Evolutionary conservation across 64 coral and sea anemone genomes (phyloP).

Genomic region (Acropora yongei): DNA sequence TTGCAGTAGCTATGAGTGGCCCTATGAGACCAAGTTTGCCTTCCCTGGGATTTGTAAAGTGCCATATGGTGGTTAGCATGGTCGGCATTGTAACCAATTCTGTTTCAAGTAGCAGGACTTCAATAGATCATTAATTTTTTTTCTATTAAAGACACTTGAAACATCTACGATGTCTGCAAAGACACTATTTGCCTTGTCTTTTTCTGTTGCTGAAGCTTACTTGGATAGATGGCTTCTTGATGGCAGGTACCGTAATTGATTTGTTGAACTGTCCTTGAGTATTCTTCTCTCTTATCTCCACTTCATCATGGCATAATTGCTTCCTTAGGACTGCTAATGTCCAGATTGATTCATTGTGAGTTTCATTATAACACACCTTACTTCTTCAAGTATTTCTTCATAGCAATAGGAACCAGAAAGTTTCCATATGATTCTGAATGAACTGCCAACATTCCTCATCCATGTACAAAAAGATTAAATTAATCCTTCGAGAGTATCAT

Average conservation of each 20-base stretch:
- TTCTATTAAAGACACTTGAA: not conserved
- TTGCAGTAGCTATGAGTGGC: no score
- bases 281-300: constrained; percentile 46
- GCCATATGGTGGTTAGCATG: not conserved
- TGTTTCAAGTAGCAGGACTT: not conserved
- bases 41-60: no score
- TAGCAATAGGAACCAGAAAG: not conserved
- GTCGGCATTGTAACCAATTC: not conserved
- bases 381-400: constrained; percentile 1
- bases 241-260: no score
- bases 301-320: constrained; percentile 29
- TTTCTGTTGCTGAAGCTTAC: not conserved
- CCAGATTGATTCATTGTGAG: not conserved
- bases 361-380: no score
- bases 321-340: not conserved
- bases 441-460: constrained; percentile 30
- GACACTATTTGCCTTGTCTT: not conserved
- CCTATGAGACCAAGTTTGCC: no score
- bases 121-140: not conserved
- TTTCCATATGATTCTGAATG: not conserved
- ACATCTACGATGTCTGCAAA: not conserved
- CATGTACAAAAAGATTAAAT: no score
- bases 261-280: no score
- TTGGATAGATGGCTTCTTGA: not conserved
- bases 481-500: not conserved